These are phyloP conservation scores for Danio jaintianensis DNA, from an alignment of 2,797 vertebrate genomes.

Conservation along the genomic window DNA sequence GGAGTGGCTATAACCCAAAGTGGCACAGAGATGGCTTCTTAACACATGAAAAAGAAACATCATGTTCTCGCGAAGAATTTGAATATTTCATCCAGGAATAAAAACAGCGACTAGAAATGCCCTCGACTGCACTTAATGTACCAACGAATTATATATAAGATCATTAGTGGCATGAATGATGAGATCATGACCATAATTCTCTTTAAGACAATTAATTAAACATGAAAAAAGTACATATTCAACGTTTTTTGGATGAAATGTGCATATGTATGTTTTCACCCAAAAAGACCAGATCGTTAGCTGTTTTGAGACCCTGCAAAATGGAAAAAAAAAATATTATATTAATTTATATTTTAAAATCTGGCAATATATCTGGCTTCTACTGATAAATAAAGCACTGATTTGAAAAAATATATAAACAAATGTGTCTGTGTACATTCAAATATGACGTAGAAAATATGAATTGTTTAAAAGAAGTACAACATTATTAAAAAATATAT, in stretches of 20 bases:
- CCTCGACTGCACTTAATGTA: slow-evolving; percentile 15
- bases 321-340: background rate
- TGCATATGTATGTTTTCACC: background rate
- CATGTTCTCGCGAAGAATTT: slow-evolving; percentile 41
- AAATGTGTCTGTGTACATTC: too few relatives aligned
- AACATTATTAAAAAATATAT: background rate
- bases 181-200: background rate
- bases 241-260: background rate
- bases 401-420: too few relatives aligned
- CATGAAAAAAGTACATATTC: background rate
- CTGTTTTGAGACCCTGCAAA: background rate
- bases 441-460: too few relatives aligned
- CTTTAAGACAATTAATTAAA: slow-evolving; percentile 9
- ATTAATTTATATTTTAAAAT: too few relatives aligned
- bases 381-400: background rate
- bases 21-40: slow-evolving; percentile 46
- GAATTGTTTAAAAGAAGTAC: too few relatives aligned
- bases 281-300: background rate
- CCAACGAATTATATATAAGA: background rate
- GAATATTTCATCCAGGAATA: slow-evolving; percentile 44
- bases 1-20: slow-evolving; percentile 40
- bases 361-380: too few relatives aligned
- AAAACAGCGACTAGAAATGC: background rate
- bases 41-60: slow-evolving; percentile 46
- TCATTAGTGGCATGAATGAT: slow-evolving; percentile 28